Base-by-base conservation (phyloP, 1,140 invertebrate genomes). In the Stegodyphus dumicola region DNA sequence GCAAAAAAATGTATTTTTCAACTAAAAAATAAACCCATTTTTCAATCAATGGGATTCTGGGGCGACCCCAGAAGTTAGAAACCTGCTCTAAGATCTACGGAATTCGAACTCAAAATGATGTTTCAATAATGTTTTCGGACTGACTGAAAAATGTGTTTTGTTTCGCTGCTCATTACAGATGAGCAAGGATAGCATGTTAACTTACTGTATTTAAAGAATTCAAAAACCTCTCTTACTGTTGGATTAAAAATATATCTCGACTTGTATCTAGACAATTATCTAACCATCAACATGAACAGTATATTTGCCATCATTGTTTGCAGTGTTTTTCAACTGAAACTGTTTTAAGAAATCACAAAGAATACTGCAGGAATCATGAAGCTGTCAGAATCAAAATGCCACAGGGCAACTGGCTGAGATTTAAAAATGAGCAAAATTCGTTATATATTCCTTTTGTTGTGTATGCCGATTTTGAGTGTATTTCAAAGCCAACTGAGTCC, bases 171-270 rank as follows among this genome's bases (percentile, higher is more conserved):
- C 56, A 60, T 60, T 15, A 60, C 56, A 9, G 56, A 60, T 11
- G 56, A 9, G 15, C 0, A 60, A 60, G 15, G 15, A 15, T 1
- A 60, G 15, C 56, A 60, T 60, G 15, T 60, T 0, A 15, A 60
- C 5, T 60, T 60, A 5, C 9, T 60, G 9, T 60, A 60, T 60
- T 2, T 60, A 3, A 67, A 2, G 2, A n/a, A 15, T 6, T n/a
- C 66, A n/a, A n/a, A 10, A 15, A 71, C 33, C 5, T 10, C 18
- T 0, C 48, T 71, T 71, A 71, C 18, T 48, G 18, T 49, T 71
- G 69, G 69, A 51, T 71, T 48, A 71, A 71, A 51, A 49, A 51
- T 71, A 53, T 71, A 15, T 49, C 69, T 13, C 17, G 69, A 71
- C 48, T 71, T 6, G 9, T 71, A 6, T 48, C 18, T 10, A 48